A percentile compares a stretch with the other conserved stretches of the same genome.
phyloP scores from a whole-genome alignment of 1,140 invertebrate genomes.

The Halictus rubicundus region DNA sequence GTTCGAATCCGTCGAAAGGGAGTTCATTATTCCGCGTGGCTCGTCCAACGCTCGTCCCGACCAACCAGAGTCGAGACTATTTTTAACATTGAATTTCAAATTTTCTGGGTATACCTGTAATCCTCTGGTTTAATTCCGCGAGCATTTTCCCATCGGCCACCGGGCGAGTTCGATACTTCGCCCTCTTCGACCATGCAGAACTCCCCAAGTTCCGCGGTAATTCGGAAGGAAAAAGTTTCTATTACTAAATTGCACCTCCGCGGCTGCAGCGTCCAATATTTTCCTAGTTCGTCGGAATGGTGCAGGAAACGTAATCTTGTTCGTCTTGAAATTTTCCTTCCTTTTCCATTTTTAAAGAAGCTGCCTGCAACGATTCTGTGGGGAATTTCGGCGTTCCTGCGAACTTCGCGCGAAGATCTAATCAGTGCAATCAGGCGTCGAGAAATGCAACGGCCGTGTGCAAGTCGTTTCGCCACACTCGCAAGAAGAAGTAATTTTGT shows the following conservation, averaged over 20 bases:
- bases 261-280: neutral
- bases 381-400: no score
- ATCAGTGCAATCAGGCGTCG: no score
- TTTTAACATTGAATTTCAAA: slow-evolving; percentile 4
- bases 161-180: neutral
- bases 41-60: no score
- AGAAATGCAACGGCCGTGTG: no score
- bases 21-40: neutral
- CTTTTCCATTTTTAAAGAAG: neutral
- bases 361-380: no score
- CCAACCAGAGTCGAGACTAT: neutral
- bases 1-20: neutral
- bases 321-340: neutral
- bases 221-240: slow-evolving; percentile 18
- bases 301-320: neutral
- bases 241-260: neutral
- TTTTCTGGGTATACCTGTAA: slow-evolving; percentile 1
- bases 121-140: neutral
- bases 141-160: neutral
- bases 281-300: neutral
- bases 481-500: no score
- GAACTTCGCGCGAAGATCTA: no score
- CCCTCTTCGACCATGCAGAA: neutral
- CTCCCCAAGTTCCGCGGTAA: neutral
- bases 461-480: no score